These are phyloP conservation scores for Borostomias antarcticus DNA, from an alignment of 2,797 vertebrate genomes.

Conservation along the genomic window DNA sequence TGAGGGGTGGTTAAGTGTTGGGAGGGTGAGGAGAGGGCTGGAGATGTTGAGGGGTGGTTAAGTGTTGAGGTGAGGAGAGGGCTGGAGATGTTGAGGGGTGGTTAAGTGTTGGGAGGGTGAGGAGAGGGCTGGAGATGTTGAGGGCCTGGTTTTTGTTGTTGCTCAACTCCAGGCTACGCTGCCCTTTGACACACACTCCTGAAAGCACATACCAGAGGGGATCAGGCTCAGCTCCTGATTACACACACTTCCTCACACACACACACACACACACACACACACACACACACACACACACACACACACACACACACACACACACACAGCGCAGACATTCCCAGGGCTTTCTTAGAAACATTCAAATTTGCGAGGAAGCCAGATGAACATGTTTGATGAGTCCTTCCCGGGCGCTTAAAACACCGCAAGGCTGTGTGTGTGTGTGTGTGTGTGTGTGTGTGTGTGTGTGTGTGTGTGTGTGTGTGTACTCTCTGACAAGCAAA, in stretches of 20 bases:
- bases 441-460: slow-evolving; percentile 25
- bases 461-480: background rate
- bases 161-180: slow-evolving; percentile 55
- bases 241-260: slow-evolving; percentile 28
- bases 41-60: no score
- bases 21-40: no score
- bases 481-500: slow-evolving; percentile 59
- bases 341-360: slow-evolving; percentile 61
- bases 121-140: background rate
- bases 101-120: background rate
- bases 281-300: slow-evolving; percentile 29
- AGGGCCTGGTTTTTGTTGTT: slow-evolving; percentile 52
- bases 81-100: no score
- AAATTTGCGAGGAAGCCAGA: slow-evolving; percentile 64
- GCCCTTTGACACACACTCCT: slow-evolving; percentile 74
- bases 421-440: slow-evolving; percentile 45
- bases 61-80: no score
- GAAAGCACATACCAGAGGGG: slow-evolving; percentile 75
- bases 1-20: no score
- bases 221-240: slow-evolving; percentile 69
- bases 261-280: background rate
- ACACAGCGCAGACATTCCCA: slow-evolving; percentile 48
- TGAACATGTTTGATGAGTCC: slow-evolving; percentile 73
- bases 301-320: slow-evolving; percentile 16
- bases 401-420: slow-evolving; percentile 68